These are phyloP conservation scores for Resseliella maxima DNA, from an alignment of 2,888 invertebrate species.

Conservation along the genomic window DNA sequence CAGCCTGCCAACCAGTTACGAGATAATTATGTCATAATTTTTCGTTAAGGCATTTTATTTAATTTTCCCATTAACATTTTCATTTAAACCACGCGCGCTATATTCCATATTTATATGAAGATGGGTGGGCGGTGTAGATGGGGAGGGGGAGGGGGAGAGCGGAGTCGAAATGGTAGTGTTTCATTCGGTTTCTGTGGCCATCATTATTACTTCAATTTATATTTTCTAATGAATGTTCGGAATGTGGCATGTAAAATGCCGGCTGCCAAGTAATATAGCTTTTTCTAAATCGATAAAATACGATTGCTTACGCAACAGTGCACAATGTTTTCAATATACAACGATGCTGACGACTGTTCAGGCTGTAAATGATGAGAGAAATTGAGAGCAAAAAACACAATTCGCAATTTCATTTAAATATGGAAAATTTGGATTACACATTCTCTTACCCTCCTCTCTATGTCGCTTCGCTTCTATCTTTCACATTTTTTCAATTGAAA, in stretches of 20 bases:
- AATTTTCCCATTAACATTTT: slow-evolving; percentile 44
- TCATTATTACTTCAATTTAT: slow-evolving; percentile 17
- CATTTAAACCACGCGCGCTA: slow-evolving; percentile 13
- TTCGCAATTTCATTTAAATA: slow-evolving; percentile 37
- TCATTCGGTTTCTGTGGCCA: slow-evolving; percentile 8
- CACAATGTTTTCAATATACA: neutral
- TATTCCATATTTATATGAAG: neutral
- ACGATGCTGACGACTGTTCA: neutral
- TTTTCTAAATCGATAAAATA: neutral
- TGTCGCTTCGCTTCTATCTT: no score
- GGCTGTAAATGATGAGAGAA: neutral
- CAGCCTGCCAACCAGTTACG: slow-evolving; percentile 22
- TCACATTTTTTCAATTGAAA: neutral
- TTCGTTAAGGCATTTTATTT: slow-evolving; percentile 47
- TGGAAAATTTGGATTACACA: slow-evolving; percentile 26
- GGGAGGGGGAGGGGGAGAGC: neutral
- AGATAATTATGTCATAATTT: slow-evolving; percentile 44
- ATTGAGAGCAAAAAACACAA: neutral
- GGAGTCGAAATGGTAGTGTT: no score
- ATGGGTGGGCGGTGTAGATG: neutral
- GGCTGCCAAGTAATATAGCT: neutral
- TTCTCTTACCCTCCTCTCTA: no score
- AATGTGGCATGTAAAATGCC: neutral
- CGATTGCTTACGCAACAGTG: slow-evolving; percentile 31
- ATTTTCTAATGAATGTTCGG: neutral